These are phyloP conservation scores for Charanyca ferruginea DNA, from an alignment of 2,888 invertebrate genomes.

Conservation along the genomic window DNA sequence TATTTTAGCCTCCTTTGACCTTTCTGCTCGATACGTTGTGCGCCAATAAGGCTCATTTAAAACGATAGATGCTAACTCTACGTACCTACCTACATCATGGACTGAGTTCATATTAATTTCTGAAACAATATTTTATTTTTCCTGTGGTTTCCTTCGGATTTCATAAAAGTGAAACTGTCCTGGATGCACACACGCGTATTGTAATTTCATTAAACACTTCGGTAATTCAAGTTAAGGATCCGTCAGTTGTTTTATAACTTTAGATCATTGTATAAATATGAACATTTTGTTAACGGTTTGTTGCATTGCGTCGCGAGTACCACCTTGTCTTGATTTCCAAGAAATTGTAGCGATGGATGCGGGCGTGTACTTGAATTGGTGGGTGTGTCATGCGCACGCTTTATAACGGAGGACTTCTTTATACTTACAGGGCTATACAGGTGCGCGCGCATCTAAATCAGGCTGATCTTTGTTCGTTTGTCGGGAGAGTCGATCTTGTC, in stretches of 20 bases:
- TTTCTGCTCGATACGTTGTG: background rate
- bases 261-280: background rate
- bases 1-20: too few species aligned
- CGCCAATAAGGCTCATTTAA: constrained; percentile 6
- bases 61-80: background rate
- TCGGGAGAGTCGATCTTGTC: background rate
- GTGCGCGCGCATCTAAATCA: constrained; percentile 23
- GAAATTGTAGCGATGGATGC: constrained; percentile 37
- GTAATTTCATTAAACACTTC: background rate
- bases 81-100: too few species aligned
- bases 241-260: constrained; percentile 3
- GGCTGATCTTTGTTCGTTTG: constrained; percentile 8
- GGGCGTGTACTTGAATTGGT: too few species aligned
- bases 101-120: too few species aligned
- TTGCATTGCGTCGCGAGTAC: constrained; percentile 11
- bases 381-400: too few species aligned
- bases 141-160: too few species aligned
- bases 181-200: background rate
- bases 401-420: too few species aligned
- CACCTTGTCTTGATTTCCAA: constrained; percentile 16
- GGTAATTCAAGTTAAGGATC: background rate
- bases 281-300: background rate
- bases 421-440: too few species aligned
- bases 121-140: background rate
- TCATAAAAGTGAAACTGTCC: background rate